These are phyloP conservation scores for Eilema depressum DNA, from an alignment of 2,888 invertebrate genomes.

Conservation along the genomic window DNA sequence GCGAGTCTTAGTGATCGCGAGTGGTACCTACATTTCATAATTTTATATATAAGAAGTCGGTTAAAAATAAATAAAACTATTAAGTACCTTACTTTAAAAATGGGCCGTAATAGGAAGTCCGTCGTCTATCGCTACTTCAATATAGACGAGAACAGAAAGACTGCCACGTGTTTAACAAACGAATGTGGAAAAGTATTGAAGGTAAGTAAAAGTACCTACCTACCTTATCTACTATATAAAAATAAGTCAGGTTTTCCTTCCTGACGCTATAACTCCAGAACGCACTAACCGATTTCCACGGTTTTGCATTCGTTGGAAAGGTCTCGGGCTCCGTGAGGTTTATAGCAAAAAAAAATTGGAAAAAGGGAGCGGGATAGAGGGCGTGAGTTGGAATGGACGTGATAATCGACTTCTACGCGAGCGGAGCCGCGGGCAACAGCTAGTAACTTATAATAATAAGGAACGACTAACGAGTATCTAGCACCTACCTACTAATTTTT, in stretches of 20 bases:
- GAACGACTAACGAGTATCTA: neutral
- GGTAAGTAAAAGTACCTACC: slow-evolving; percentile 6
- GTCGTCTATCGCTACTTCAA: neutral
- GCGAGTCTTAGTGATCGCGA: neutral
- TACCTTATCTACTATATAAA: neutral
- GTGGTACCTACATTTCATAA: neutral
- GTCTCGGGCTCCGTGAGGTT: no score
- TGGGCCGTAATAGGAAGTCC: neutral
- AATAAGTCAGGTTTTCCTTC: no score
- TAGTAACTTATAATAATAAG: no score
- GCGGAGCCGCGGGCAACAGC: no score
- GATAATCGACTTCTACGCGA: no score
- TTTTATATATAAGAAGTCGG: neutral
- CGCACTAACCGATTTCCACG: no score
- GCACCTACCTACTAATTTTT: neutral
- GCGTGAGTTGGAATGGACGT: no score
- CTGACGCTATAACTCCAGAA: no score
- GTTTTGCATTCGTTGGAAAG: no score
- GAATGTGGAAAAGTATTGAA: slow-evolving; percentile 6
- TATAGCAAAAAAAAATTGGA: no score
- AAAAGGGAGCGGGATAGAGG: no score
- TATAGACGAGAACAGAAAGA: slow-evolving; percentile 1
- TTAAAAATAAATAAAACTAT: no score
- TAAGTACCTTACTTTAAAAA: neutral
- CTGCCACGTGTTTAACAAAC: slow-evolving; percentile 7